Conservation (phyloP, 2,888 invertebrate species). For the Ormyrus rosae region DNA sequence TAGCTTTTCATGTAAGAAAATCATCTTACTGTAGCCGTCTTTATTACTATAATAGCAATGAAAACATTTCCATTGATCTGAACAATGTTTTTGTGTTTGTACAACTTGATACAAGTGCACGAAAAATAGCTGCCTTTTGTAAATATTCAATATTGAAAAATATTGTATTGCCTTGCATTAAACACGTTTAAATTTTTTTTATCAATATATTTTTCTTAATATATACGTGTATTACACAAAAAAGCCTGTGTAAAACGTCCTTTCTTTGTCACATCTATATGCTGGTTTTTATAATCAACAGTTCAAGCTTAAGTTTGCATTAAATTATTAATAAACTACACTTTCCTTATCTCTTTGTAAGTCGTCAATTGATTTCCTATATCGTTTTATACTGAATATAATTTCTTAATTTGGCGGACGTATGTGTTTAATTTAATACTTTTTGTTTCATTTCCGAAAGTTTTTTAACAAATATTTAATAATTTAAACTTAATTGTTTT, state of each 20-base stretch:
- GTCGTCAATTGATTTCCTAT: constrained; percentile 47
- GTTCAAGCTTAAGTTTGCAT: constrained; percentile 40
- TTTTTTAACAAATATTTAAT: constrained; percentile 38
- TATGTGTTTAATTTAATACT: constrained; percentile 53
- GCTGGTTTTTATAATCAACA: constrained; percentile 26
- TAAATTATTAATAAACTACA: constrained; percentile 50
- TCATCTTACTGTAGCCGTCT: constrained; percentile 17
- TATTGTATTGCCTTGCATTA: constrained; percentile 49
- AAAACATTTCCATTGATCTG: constrained; percentile 27
- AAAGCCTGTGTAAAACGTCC: constrained; percentile 43
- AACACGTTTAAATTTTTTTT: constrained; percentile 31
- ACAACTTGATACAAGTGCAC: constrained; percentile 54
- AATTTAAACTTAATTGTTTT: constrained; percentile 45
- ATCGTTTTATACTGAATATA: constrained; percentile 44
- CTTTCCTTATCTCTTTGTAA: constrained; percentile 45
- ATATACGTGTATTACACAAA: constrained; percentile 42
- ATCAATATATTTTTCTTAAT: constrained; percentile 29
- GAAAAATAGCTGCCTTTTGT: constrained; percentile 54
- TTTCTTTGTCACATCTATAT: constrained; percentile 35
- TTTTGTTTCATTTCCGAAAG: constrained; percentile 40
- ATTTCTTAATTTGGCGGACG: constrained; percentile 52
- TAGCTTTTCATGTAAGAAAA: constrained; percentile 15
- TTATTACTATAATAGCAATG: constrained; percentile 21
- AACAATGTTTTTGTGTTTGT: constrained; percentile 34
- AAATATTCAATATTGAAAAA: constrained; percentile 52